Evolutionary conservation across 2,113 vertebrate species (phyloP), one percentile per base, ranked within the genome.

Genomic region (Bubo blakistoni): DNA sequence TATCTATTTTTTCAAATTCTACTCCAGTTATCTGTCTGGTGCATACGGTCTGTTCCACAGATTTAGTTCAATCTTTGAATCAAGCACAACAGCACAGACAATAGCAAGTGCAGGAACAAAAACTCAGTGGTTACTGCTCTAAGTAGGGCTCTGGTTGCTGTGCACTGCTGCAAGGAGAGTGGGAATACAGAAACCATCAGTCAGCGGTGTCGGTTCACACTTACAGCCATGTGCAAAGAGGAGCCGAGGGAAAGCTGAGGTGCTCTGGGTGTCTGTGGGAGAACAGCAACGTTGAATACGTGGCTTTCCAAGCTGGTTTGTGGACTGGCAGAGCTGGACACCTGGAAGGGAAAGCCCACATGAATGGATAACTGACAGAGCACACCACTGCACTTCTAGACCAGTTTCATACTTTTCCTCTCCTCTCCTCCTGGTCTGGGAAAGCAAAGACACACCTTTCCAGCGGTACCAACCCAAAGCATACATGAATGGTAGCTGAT

Each of bases 171-270:
- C 30, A 46, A 34, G 19, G 46, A 29, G 24, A 44, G 34, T 0
- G 8, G 46, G 36, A 61, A 36, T 13, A 16, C 3, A 7, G 34
- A 47, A 58, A 13, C 7, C 14, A 19, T 5, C 16, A 3, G 46
- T 13, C 15, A 15, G 34, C 5, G 4, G 47, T 2, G 19, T 6
- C 2, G 1, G 26, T 22, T 66, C 51, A 61, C 54, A 96, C 98
- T 98, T 98, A 99, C 99, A 18, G 98, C 98, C 98, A 99, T 98
- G 90, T 99, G 99, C 25, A 99, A 98, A 63, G 99, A 98, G 25
- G 99, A 98, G 90, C 98, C 98, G 0, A 97, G 96, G 46, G 98
- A 98, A 38, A 99, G 98, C 90, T 98, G 98, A 5, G 99, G 98
- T 25, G 98, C 97, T 7, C 98, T 98, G 1, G 98, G 98, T 0